Evolutionary conservation across 2,888 invertebrate species (phyloP).

Genomic region (Plebejus argus): DNA sequence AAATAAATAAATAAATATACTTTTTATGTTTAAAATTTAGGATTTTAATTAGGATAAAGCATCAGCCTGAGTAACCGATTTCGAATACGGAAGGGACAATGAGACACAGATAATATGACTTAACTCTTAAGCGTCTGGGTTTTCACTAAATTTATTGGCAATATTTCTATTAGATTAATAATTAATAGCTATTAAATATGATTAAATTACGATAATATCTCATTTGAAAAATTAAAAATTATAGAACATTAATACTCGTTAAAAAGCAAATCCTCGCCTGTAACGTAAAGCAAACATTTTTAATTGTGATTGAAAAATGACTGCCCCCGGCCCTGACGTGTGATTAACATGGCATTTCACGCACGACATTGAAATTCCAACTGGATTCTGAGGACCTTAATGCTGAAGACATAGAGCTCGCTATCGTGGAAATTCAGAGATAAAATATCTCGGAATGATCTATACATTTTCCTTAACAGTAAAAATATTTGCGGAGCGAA

Average conservation of each 20-base stretch:
- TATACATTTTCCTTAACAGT: background rate
- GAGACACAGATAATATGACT: too few relatives aligned
- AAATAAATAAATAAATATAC: too few relatives aligned
- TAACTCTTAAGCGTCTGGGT: too few relatives aligned
- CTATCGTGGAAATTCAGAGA: background rate
- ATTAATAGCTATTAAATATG: too few relatives aligned
- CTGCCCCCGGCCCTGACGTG: background rate
- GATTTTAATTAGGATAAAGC: too few relatives aligned
- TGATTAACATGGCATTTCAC: slow-evolving; percentile 18
- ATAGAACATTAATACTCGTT: background rate
- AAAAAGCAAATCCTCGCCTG: background rate
- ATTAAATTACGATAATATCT: too few relatives aligned
- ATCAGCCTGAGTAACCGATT: too few relatives aligned
- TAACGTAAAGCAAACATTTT: background rate
- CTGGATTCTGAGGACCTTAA: background rate
- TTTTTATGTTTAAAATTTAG: too few relatives aligned
- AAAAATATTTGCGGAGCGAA: background rate
- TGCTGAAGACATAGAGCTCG: background rate
- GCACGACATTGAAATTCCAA: slow-evolving; percentile 19
- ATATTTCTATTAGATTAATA: too few relatives aligned
- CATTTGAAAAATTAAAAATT: too few relatives aligned
- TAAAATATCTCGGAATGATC: background rate
- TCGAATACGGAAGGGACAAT: too few relatives aligned
- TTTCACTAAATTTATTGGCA: too few relatives aligned
- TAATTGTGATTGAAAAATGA: slow-evolving; percentile 25